A percentile compares a stretch with the other conserved stretches of the same genome.
These are phyloP conservation scores for Coracopsis vasa DNA, from an alignment of 2,113 vertebrate genomes.

Conservation along the genomic window DNA sequence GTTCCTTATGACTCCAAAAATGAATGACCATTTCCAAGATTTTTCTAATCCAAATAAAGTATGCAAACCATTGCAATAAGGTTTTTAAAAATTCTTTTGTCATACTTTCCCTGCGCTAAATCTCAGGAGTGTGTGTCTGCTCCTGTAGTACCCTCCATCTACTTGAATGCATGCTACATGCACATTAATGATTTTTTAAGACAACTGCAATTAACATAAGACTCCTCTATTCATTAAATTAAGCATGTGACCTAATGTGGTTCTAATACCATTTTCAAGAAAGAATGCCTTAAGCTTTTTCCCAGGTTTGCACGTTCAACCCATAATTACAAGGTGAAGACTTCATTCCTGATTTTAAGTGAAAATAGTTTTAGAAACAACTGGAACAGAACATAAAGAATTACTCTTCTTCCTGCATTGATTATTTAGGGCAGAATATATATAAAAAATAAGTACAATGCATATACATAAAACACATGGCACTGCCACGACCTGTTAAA, in stretches of 20 bases:
- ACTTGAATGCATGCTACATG: not conserved
- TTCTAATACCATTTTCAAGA: not conserved
- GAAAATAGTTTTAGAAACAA: not conserved
- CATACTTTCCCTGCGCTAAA: not conserved
- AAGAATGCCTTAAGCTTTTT: not conserved
- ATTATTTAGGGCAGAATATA: not conserved
- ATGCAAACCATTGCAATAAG: not conserved
- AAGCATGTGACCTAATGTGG: not conserved
- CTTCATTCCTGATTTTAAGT: not conserved
- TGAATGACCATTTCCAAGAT: not conserved
- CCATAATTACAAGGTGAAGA: not conserved
- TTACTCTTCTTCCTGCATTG: not conserved
- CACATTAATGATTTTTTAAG: conserved; percentile 19
- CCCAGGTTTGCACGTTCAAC: not conserved
- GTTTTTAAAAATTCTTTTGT: not conserved
- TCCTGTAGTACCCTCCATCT: not conserved
- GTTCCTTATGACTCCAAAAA: not conserved
- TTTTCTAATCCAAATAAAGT: not conserved
- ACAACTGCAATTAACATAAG: conserved; percentile 20
- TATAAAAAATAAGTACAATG: not conserved
- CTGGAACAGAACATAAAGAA: not conserved
- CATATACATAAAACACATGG: not conserved
- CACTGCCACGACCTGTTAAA: not conserved
- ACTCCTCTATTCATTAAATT: conserved; percentile 24
- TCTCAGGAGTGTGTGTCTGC: not conserved